Percentiles rank a stretch among this genome's conserved stretches.
Conservation (phyloP, 2,797 vertebrate genomes). For the Melanitta fusca region DNA sequence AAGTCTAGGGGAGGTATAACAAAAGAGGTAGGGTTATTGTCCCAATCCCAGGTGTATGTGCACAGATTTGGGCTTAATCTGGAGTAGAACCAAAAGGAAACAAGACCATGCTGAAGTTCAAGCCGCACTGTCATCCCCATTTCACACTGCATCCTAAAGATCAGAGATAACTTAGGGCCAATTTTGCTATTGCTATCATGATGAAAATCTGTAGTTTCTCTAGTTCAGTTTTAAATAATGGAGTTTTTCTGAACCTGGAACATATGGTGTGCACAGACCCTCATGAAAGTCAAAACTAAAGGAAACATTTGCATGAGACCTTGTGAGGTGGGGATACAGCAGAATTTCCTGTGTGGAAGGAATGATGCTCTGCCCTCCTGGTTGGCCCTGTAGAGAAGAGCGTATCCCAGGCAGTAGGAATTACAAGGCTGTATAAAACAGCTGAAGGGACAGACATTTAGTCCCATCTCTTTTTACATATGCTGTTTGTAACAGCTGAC, state of each 20-base stretch:
- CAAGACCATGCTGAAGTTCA: neutral
- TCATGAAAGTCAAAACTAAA: neutral
- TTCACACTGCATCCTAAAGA: neutral
- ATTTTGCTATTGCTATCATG: neutral
- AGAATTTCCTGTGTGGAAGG: neutral
- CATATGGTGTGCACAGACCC: neutral
- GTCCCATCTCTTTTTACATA: neutral
- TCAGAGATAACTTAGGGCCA: neutral
- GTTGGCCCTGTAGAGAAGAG: neutral
- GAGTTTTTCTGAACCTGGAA: neutral
- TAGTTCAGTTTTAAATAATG: neutral
- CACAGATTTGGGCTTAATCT: neutral
- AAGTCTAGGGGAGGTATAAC: neutral
- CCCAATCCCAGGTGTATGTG: fast-evolving
- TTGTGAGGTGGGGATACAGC: neutral
- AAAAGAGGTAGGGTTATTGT: neutral
- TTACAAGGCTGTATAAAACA: slow-evolving; percentile 6
- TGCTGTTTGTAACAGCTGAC: neutral
- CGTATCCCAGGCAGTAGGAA: neutral
- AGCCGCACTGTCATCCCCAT: neutral
- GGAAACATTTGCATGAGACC: neutral
- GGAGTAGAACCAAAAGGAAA: neutral
- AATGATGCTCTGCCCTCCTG: neutral
- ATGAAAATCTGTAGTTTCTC: neutral
- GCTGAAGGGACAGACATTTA: neutral